Percentiles rank a stretch among this genome's conserved stretches.
phyloP scores from a whole-genome alignment of 2,888 invertebrate species.

The Clostera curtula region DNA sequence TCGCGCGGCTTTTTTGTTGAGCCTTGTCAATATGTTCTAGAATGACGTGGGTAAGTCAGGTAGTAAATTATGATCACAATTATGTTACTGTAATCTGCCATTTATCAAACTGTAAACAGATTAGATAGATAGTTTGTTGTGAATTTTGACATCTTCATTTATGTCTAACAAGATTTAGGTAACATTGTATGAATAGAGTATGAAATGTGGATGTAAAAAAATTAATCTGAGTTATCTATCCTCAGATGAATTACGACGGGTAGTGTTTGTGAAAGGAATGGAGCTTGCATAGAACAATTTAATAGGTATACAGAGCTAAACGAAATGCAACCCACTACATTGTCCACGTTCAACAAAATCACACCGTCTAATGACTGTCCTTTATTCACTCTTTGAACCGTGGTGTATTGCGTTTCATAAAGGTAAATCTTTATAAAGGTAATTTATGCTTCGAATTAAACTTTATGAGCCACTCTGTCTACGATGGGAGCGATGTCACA shows the following conservation, averaged over 20 bases:
- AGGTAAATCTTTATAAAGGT: conserved; percentile 50
- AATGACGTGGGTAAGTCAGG: conserved; percentile 6
- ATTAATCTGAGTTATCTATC: too few relatives aligned
- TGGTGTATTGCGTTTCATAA: conserved; percentile 49
- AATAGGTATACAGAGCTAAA: conserved; percentile 20
- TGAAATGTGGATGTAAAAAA: too few relatives aligned
- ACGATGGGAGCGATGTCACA: conserved; percentile 46
- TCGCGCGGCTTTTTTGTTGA: conserved; percentile 18
- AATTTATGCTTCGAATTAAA: conserved; percentile 62
- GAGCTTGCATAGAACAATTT: too few relatives aligned
- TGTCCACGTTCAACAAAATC: conserved; percentile 26
- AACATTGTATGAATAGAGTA: too few relatives aligned
- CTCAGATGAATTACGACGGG: too few relatives aligned
- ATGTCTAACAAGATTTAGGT: too few relatives aligned
- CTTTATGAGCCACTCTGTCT: conserved; percentile 58
- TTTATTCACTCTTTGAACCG: conserved; percentile 46
- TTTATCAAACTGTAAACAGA: conserved; percentile 5
- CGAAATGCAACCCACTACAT: conserved; percentile 27
- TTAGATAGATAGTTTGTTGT: conserved; percentile 6
- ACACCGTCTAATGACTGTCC: conserved; percentile 44
- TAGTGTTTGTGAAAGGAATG: conserved; percentile 13
- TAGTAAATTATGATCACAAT: conserved; percentile 7
- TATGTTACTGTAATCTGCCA: conserved; percentile 10
- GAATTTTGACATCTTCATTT: too few relatives aligned
- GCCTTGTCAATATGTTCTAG: conserved; percentile 5